Evolutionary conservation across 2,113 vertebrate genomes (phyloP), one percentile per base, ranked within the genome.

Genomic region (Fregata magnificens): DNA sequence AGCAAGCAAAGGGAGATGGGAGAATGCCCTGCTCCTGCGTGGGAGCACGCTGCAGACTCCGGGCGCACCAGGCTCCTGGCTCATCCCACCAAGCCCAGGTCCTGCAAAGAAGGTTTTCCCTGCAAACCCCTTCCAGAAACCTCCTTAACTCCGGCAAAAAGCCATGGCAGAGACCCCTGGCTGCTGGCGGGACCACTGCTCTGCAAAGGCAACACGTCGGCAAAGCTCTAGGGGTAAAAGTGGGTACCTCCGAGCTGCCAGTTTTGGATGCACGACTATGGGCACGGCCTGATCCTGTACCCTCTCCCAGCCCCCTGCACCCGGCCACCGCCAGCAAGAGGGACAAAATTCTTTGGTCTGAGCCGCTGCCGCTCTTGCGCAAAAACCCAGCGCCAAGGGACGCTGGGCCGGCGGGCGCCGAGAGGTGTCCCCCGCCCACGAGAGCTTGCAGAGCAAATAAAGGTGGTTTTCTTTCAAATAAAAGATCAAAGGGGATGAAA

Each of bases 171-270:
- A 79, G n/a, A 32, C 32, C 47, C 3, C 1, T 9, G 7, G 17
- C 10, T 36, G 22, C 52, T 2, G 9, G 9, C 1, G 2, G 86
- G 56, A 79, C 26, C 24, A 13, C 4, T 5, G 36, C 16, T 86
- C 70, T 88, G 74, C 66, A 55, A 82, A 77, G 36, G 29, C 26
- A 63, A n/a, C 13, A 4, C 0, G 0, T 17, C 0, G 0, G 66
- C 32, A 69, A 80, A 61, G 62, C n/a, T 79, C n/a, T 32, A 25
- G 40, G 44, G 81, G 66, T 13, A 84, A 66, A 91, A 16, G 45
- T 2, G 0, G 32, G 21, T 31, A 50, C 44, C 32, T 77, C 40
- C 0, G 3, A 86, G 59, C 24, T 88, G 53, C 25, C 14, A n/a
- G 73, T 25, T 81, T 28, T 34, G 61, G 84, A 49, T 38, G 52